Conservation (phyloP, 2,113 vertebrate species). For the Tonatia bakeri region DNA sequence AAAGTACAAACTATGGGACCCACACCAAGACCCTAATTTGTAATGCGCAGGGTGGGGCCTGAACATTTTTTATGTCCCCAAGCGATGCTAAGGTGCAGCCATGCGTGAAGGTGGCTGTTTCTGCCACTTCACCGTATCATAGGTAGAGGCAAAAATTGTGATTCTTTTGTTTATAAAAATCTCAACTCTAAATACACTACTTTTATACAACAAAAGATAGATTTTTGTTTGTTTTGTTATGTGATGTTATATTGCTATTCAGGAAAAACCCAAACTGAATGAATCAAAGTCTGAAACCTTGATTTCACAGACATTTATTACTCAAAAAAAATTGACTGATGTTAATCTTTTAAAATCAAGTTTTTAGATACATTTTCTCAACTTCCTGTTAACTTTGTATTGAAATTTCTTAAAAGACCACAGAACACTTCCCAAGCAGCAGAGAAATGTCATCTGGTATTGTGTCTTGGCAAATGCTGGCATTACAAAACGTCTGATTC, state of each 20-base stretch:
- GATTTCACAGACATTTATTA: neutral
- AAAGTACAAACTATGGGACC: neutral
- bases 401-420: neutral
- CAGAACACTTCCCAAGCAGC: neutral
- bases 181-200: neutral
- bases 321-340: neutral
- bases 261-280: neutral
- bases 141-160: neutral
- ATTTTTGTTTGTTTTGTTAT: neutral
- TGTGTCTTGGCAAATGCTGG: neutral
- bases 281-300: neutral
- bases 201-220: neutral
- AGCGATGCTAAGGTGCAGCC: neutral
- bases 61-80: neutral
- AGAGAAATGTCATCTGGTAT: neutral
- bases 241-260: neutral
- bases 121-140: neutral
- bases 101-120: neutral
- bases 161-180: neutral
- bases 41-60: neutral
- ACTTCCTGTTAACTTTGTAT: neutral
- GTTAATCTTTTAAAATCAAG: constrained; percentile 10
- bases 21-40: neutral
- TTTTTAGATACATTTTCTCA: constrained; percentile 13
- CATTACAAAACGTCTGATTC: neutral